Evolutionary conservation across 2,888 invertebrate species (phyloP).

Genomic region (Colletes collaris): DNA sequence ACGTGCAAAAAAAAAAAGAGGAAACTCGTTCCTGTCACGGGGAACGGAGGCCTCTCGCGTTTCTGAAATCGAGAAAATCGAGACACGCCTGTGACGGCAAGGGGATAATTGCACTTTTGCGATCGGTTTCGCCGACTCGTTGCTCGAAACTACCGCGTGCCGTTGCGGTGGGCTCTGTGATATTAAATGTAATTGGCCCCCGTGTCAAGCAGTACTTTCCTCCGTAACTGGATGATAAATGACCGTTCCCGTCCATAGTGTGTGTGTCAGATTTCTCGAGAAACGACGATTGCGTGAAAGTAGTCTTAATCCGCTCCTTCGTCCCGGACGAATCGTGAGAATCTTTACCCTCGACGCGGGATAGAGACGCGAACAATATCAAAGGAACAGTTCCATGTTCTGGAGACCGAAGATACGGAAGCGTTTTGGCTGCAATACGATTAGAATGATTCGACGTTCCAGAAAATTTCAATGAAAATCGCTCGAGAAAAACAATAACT

Average conservation of each 20-base stretch:
- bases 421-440: not conserved
- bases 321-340: slow-evolving; percentile 13
- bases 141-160: slow-evolving; percentile 17
- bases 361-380: not conserved
- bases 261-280: slow-evolving; percentile 35
- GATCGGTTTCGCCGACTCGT: slow-evolving; percentile 20
- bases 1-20: not conserved
- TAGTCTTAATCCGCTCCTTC: not conserved
- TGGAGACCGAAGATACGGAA: not conserved
- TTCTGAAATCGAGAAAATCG: slow-evolving; percentile 2
- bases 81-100: not conserved
- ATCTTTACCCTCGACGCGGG: not conserved
- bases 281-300: slow-evolving; percentile 34
- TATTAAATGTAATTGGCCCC: slow-evolving; percentile 57
- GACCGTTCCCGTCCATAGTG: not conserved
- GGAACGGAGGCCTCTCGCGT: not conserved
- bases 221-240: slow-evolving; percentile 44
- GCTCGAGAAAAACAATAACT: no score
- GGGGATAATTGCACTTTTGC: not conserved
- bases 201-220: slow-evolving; percentile 59
- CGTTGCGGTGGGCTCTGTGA: slow-evolving; percentile 24
- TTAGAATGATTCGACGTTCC: no score
- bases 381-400: slow-evolving; percentile 23
- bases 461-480: no score
- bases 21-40: not conserved